Evolutionary conservation across 1,140 invertebrate species (phyloP).

Genomic region (Capitella teleta): DNA sequence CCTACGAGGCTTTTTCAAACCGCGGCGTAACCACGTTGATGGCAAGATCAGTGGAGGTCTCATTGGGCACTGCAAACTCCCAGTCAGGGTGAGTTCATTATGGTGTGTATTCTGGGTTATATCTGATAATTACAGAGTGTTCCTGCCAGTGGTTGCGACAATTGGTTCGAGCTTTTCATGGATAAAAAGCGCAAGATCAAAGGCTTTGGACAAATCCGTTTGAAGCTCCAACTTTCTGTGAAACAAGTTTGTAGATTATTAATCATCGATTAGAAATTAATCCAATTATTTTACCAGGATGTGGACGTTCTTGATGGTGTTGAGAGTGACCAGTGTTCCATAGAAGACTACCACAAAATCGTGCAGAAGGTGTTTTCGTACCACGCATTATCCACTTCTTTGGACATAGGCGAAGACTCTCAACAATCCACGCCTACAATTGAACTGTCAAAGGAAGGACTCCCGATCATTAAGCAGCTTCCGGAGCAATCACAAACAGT

Average conservation of each 20-base stretch:
- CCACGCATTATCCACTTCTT: too few relatives aligned
- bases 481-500: neutral
- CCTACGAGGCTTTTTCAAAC: too few relatives aligned
- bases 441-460: too few relatives aligned
- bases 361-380: neutral
- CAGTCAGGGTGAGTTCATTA: neutral
- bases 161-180: slow-evolving; percentile 1
- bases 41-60: neutral
- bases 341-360: slow-evolving; percentile 5
- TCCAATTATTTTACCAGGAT: too few relatives aligned
- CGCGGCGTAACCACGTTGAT: neutral
- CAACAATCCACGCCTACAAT: too few relatives aligned
- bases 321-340: slow-evolving; percentile 1
- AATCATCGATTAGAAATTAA: too few relatives aligned
- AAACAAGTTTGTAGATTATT: too few relatives aligned
- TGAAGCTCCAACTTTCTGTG: slow-evolving; percentile 1
- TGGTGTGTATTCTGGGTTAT: neutral
- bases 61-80: neutral
- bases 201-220: neutral
- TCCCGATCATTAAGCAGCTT: neutral
- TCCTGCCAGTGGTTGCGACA: neutral
- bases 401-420: too few relatives aligned
- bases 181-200: neutral
- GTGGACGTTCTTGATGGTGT: neutral
- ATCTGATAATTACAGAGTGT: neutral